Conservation (phyloP, 2,888 invertebrate species). For the Malacosoma neustria region DNA sequence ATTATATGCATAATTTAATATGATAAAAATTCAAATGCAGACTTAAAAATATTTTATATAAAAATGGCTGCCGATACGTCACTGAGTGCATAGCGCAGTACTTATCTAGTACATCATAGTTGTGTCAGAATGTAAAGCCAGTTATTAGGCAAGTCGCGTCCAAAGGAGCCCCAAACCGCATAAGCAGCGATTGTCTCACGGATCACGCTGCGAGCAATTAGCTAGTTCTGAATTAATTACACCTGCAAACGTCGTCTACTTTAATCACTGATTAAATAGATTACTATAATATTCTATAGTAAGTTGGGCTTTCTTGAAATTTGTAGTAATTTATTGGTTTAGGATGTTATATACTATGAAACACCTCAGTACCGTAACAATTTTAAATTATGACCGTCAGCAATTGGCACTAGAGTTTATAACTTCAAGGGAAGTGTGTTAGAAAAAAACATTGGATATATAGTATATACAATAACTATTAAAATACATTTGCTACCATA, state of each 20-base stretch:
- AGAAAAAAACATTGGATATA: too few relatives aligned
- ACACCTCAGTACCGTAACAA: too few relatives aligned
- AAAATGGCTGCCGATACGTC: neutral
- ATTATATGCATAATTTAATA: too few relatives aligned
- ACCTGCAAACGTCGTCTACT: slow-evolving; percentile 31
- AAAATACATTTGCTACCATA: too few relatives aligned
- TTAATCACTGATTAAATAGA: slow-evolving; percentile 18
- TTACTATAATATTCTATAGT: slow-evolving; percentile 8
- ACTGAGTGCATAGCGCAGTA: neutral
- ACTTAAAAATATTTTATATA: neutral
- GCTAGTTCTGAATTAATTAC: slow-evolving; percentile 51
- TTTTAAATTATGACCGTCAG: too few relatives aligned
- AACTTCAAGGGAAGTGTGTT: too few relatives aligned
- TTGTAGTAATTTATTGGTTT: too few relatives aligned
- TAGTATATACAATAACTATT: too few relatives aligned
- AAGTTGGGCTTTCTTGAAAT: too few relatives aligned
- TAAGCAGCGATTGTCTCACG: slow-evolving; percentile 26
- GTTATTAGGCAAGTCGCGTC: slow-evolving; percentile 4
- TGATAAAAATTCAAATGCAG: too few relatives aligned
- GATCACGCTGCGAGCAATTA: slow-evolving; percentile 50
- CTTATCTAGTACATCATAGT: neutral
- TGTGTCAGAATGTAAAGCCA: neutral
- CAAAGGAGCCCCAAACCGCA: slow-evolving; percentile 10
- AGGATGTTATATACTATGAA: too few relatives aligned
- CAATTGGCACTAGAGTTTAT: too few relatives aligned